Evolutionary conservation across 2,113 vertebrate genomes (phyloP), one percentile per base, ranked within the genome.

Genomic region (Dicerorhinus sumatrensis): DNA sequence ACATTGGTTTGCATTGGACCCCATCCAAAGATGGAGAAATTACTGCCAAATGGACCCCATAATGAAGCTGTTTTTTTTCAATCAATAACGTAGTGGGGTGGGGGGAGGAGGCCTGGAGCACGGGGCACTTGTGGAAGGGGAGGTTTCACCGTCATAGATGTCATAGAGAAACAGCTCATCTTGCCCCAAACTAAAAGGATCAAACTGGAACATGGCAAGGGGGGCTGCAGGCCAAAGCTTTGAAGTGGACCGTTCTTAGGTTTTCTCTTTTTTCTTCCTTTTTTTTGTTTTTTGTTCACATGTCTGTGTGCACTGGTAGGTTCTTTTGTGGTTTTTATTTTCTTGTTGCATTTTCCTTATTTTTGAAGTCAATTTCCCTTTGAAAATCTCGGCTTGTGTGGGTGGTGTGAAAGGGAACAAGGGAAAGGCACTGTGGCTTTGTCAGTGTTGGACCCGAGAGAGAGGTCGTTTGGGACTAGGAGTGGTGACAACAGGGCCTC

Each of bases 1-100:
- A 21, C 23, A 3, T 5, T 60, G 72, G 36, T 63, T 96, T 70
- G 83, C 60, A 70, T 80, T 80, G 94, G 39, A 67, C n/a, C 1
- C 10, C 6, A 81, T 72, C 73, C 93, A 91, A 58, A 90, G 39
- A 72, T 39, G 46, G 27, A 72, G n/a, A 92, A 27, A 12, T 82
- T 63, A 46, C 58, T 87, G 90, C 92, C 94, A 96, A 96, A 91
- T 51, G n/a, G 76, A 31, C 54, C 76, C 65, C 76, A 56, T 48
- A 36, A 90, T 62, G 84, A 91, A 54, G 25, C 80, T 87, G 46
- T 4, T 0, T 69, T 81, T 89, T 63, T 6, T 51, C 6, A 67
- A 51, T 93, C 70, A 91, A 72, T 91, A 93, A 69, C 79, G 67
- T 85, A 93, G 48, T 33, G 11, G 60, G 76, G 36, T 13, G 0